Base-by-base conservation (phyloP, 2,888 invertebrate genomes). In the Omphaloscelis lunosa region DNA sequence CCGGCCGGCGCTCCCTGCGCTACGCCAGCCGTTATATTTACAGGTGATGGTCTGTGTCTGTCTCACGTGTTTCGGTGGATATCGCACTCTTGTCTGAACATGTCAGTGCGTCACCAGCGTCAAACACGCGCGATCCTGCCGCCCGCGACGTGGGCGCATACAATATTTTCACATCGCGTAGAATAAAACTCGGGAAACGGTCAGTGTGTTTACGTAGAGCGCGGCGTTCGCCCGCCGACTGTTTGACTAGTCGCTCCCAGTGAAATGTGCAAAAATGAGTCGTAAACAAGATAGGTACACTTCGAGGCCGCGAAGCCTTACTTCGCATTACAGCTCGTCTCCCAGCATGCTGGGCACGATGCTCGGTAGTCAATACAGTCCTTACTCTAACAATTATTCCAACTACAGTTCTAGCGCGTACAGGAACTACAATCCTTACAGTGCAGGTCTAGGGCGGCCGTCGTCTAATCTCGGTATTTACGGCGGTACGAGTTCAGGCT, bases 401-500 rank as follows among this genome's bases (percentile, higher is more conserved):
- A 95, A 93, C 86, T 93, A 94, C 87, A 93, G 94, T 84, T 92
- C 96, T 15, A 94, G 92, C 83, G 89, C 93, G 41, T 96, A 96
- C 88, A 93, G 96, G 86, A 96, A 96, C 91, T 96, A 94, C 86
- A 96, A 96, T 83, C 96, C 96, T 23, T 96, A 96, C 88, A 95
- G 94, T 76, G 92, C 95, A 51, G 96, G 96, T 2, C 91, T 96
- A 86, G 95, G 95, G 1, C 91, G 96, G 59, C 89, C 94, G n/a
- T 89, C 92, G 20, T 94, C 95, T 9, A 95, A 94, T 84, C 91
- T 95, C 66, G 95, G 96, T n/a, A 96, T 97, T 75, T 97, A 98
- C 81, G 97, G 97, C 6, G 97, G 97, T 53, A 97, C 97, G 0
- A 94, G 97, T 80, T 97, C 97, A 7, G 98, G 98, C 11, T 98